phyloP scores from a whole-genome alignment of 2,113 vertebrate genomes.

The human region DNA sequence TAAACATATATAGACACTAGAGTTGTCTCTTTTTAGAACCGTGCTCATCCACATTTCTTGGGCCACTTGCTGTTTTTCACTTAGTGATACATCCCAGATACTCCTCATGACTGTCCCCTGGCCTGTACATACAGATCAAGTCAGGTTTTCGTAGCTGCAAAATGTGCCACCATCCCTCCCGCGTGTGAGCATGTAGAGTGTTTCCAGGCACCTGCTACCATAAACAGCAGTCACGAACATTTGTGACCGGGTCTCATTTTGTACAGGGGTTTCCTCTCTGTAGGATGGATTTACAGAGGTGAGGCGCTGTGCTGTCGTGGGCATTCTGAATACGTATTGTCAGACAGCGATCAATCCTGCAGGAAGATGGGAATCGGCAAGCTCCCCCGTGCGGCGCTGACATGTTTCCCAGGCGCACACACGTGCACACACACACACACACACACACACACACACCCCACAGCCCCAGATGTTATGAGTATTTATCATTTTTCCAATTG shows the following conservation, averaged over 20 bases:
- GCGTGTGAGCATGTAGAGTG: neutral
- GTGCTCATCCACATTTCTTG: neutral
- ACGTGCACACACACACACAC: accelerated
- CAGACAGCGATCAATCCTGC: neutral
- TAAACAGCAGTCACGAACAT: accelerated
- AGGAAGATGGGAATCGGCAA: accelerated
- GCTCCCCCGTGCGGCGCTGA: accelerated
- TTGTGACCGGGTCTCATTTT: accelerated
- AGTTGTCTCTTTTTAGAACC: neutral
- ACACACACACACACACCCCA: accelerated
- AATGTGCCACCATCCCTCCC: accelerated
- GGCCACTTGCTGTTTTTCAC: neutral
- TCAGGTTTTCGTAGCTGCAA: neutral
- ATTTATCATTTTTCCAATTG: neutral
- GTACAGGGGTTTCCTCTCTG: neutral
- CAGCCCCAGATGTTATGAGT: accelerated
- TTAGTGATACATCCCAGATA: neutral
- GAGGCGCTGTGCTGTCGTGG: neutral
- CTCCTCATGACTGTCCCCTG: accelerated
- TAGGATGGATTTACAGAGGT: accelerated
- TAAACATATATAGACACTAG: accelerated
- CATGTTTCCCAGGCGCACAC: neutral
- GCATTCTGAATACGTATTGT: accelerated
- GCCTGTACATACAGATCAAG: neutral
- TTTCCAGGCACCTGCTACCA: neutral